Percentiles rank a stretch among this genome's conserved stretches.
phyloP scores from a whole-genome alignment of 2,888 invertebrate species.

The Phrixothrix hirtus region DNA sequence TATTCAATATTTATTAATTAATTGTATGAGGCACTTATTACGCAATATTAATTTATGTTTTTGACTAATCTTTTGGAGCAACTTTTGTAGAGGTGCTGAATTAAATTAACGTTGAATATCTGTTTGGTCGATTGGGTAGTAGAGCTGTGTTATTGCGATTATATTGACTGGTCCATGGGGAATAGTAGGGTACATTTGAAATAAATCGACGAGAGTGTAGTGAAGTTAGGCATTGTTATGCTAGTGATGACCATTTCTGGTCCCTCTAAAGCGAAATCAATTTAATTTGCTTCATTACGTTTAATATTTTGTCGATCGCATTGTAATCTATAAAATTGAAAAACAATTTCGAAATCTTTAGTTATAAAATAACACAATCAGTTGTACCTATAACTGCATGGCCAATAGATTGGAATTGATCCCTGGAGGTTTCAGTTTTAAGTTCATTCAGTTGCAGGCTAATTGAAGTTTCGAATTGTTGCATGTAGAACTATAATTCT shows the following conservation, averaged over 20 bases:
- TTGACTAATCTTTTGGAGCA: no score
- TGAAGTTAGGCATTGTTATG: slow-evolving; percentile 55
- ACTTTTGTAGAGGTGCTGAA: slow-evolving; percentile 1
- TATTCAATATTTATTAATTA: no score
- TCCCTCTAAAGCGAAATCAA: slow-evolving; percentile 52
- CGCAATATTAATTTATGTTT: no score
- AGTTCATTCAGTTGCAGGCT: slow-evolving; percentile 18
- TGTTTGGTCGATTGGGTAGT: slow-evolving; percentile 46
- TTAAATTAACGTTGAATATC: slow-evolving; percentile 25
- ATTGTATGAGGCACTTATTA: no score
- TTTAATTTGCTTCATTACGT: slow-evolving; percentile 45
- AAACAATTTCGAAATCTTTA: no score
- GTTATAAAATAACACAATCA: no score
- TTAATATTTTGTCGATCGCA: no score
- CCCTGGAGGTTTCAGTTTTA: slow-evolving; percentile 34
- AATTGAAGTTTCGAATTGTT: slow-evolving; percentile 14
- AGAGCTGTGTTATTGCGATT: slow-evolving; percentile 58
- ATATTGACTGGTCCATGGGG: slow-evolving; percentile 58
- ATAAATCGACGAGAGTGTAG: slow-evolving; percentile 55
- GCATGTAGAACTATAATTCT: not conserved
- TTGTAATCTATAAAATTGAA: no score
- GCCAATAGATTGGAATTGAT: slow-evolving; percentile 45
- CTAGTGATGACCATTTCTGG: slow-evolving; percentile 54
- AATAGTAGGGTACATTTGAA: slow-evolving; percentile 53
- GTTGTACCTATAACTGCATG: no score